Conservation (phyloP, 2,113 vertebrate genomes). For the Cyphomyrus discorhynchus region DNA sequence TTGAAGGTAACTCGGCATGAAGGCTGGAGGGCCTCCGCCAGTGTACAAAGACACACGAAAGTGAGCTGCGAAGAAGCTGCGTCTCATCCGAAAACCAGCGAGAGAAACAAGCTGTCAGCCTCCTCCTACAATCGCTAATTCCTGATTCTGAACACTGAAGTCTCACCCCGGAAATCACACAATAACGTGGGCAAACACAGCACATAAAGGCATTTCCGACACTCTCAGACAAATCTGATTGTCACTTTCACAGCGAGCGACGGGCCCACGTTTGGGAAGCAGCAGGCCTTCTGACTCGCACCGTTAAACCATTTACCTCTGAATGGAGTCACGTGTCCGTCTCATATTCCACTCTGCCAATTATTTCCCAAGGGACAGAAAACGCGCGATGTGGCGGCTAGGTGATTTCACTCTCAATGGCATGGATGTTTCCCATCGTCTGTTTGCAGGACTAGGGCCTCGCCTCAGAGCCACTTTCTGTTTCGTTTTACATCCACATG, state of each 20-base stretch:
- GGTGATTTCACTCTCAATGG: constrained; percentile 52
- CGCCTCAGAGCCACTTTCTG: not conserved
- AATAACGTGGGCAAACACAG: constrained; percentile 51
- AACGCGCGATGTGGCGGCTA: constrained; percentile 49
- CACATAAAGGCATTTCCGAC: constrained; percentile 48
- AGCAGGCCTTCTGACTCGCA: constrained; percentile 42
- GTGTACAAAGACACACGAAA: constrained; percentile 39
- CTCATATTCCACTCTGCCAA: constrained; percentile 33
- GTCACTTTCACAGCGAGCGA: constrained; percentile 48
- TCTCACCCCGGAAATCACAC: constrained; percentile 46
- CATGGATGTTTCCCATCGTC: constrained; percentile 52
- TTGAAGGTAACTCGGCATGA: constrained; percentile 32
- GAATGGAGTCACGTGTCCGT: constrained; percentile 53
- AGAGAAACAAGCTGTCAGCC: constrained; percentile 53
- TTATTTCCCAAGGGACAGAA: constrained; percentile 45
- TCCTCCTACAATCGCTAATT: constrained; percentile 64
- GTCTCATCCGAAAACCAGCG: constrained; percentile 39
- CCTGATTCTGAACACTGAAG: constrained; percentile 62
- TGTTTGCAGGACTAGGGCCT: not conserved
- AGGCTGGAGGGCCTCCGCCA: constrained; percentile 16
- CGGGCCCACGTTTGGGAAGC: constrained; percentile 42
- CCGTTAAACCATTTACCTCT: constrained; percentile 51
- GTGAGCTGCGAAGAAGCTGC: constrained; percentile 30
- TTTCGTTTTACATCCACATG: not conserved
- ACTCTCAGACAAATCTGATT: constrained; percentile 61